Percentiles rank a stretch among this genome's conserved stretches.
Conservation (phyloP, 1,140 invertebrate genomes). For the Euura saliciscinereae region DNA sequence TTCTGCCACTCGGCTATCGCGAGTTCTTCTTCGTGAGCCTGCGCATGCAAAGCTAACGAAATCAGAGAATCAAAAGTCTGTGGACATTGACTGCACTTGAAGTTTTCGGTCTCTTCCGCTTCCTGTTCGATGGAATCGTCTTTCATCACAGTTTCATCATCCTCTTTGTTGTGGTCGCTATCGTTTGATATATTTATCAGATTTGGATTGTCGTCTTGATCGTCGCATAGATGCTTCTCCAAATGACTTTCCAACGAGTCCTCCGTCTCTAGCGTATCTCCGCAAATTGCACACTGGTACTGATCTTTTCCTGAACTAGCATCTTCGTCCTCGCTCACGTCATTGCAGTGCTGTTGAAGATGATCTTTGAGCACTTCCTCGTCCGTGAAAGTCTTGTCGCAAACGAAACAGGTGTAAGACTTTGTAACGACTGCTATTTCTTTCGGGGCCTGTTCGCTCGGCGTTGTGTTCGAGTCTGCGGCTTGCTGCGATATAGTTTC, state of each 20-base stretch:
- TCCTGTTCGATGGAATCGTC: no score
- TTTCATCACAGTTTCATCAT: background rate
- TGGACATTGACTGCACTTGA: conserved; percentile 44
- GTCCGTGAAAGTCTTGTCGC: conserved; percentile 53
- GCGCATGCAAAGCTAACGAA: conserved; percentile 49
- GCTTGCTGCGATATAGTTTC: conserved; percentile 9
- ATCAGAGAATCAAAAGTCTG: conserved; percentile 44
- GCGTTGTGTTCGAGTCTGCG: background rate
- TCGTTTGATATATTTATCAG: conserved; percentile 41
- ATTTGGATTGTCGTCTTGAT: conserved; percentile 54
- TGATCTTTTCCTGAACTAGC: conserved; percentile 37
- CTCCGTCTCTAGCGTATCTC: conserved; percentile 45
- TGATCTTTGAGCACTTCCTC: conserved; percentile 54
- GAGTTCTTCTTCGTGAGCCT: conserved; percentile 50
- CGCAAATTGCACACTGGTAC: conserved; percentile 54
- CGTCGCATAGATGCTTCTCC: conserved; percentile 49
- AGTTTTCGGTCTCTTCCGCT: conserved; percentile 13
- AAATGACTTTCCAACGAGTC: conserved; percentile 47
- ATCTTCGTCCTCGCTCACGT: conserved; percentile 46
- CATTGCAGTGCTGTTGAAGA: conserved; percentile 54
- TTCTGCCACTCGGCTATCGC: conserved; percentile 51
- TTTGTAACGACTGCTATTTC: conserved; percentile 22
- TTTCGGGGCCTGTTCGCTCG: background rate
- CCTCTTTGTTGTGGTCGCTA: conserved; percentile 15
- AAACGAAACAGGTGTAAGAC: conserved; percentile 50